Evolutionary conservation across 2,888 invertebrate species (phyloP), one percentile per base, ranked within the genome.

Genomic region (Beris morrisii): DNA sequence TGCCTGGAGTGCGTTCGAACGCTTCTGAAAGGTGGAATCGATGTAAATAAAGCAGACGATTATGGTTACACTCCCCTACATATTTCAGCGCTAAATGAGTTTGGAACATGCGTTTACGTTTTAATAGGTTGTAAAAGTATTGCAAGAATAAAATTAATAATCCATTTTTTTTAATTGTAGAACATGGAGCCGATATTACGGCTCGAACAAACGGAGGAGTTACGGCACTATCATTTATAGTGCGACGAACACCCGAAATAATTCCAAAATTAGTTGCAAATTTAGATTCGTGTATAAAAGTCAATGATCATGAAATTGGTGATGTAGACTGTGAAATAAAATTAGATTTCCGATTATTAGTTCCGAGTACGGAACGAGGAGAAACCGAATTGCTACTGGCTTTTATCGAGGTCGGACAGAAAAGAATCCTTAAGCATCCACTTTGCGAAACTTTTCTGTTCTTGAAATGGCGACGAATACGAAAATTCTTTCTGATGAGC

Each of bases 31-130:
- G 86, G 85, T 0, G 89, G 89, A 0, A 89, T 89, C 0, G 84
- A 87, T 74, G 88, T 92, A 2, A 93, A 93, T 77, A 86, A 86
- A 71, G 84, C 90, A 0, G 92, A 93, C 74, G 85, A 86, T 71
- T 92, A 89, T 73, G 93, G 93, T n/a, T 93, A 92, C 75, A 92
- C 92, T 0, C 89, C 93, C 0, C 78, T 93, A 43, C 93, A 93
- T 75, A 85, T 92, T 53, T 92, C 93, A 0, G 93, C 92, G 0
- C 81, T 93, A 32, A 91, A 92, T 75, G 93, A 93, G 77, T 91
- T 89, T 73, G 90, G 92, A 6, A 84, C 86, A 15, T 89, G 90
- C 73, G 92, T 91, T 12, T 82, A 88, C 73, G 80, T 90, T 64
- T 82, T 93, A 61, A 82, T 93, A 70, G 79, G 79, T 65, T 30